These are phyloP conservation scores for Pempheris klunzingeri DNA, from an alignment of 2,797 vertebrate genomes.

Conservation along the genomic window DNA sequence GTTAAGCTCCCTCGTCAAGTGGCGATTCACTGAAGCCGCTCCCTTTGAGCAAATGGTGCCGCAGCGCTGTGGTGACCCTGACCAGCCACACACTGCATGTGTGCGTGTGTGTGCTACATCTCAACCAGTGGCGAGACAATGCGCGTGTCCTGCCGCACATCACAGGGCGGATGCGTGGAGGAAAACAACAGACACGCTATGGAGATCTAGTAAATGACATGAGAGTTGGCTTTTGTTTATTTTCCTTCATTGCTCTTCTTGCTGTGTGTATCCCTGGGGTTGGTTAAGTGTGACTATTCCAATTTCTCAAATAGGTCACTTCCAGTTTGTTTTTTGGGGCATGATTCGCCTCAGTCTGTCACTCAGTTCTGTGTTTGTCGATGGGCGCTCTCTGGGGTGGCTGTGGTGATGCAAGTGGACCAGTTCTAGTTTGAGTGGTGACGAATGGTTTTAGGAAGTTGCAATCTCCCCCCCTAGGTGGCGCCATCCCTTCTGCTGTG, in stretches of 20 bases:
- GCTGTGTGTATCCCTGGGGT: slow-evolving; percentile 61
- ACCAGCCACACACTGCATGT: slow-evolving; percentile 24
- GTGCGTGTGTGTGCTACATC: slow-evolving; percentile 18
- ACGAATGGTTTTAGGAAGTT: slow-evolving; percentile 81
- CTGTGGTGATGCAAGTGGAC: slow-evolving; percentile 77
- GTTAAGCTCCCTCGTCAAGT: slow-evolving; percentile 29
- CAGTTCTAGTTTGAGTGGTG: slow-evolving; percentile 71
- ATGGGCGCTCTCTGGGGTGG: slow-evolving; percentile 78
- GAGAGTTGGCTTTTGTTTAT: slow-evolving; percentile 58
- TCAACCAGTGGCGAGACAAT: slow-evolving; percentile 51
- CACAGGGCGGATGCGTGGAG: slow-evolving; percentile 50
- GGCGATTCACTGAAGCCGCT: slow-evolving; percentile 32
- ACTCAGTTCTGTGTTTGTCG: slow-evolving; percentile 62
- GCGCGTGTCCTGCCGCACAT: slow-evolving; percentile 52
- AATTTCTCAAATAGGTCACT: slow-evolving; percentile 51
- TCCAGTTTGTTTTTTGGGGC: slow-evolving; percentile 55
- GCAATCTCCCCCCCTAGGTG: slow-evolving; percentile 91
- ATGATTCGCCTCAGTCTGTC: slow-evolving; percentile 61
- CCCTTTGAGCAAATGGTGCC: slow-evolving; percentile 29
- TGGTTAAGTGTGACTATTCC: slow-evolving; percentile 44
- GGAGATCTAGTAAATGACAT: slow-evolving; percentile 70
- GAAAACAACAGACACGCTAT: slow-evolving; percentile 65
- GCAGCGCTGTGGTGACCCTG: slow-evolving; percentile 21
- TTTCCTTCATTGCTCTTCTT: slow-evolving; percentile 62
- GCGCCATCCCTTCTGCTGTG: slow-evolving; percentile 90